Evolutionary conservation across 2,888 invertebrate genomes (phyloP).

Genomic region (Hermaeophaga mercurialis): DNA sequence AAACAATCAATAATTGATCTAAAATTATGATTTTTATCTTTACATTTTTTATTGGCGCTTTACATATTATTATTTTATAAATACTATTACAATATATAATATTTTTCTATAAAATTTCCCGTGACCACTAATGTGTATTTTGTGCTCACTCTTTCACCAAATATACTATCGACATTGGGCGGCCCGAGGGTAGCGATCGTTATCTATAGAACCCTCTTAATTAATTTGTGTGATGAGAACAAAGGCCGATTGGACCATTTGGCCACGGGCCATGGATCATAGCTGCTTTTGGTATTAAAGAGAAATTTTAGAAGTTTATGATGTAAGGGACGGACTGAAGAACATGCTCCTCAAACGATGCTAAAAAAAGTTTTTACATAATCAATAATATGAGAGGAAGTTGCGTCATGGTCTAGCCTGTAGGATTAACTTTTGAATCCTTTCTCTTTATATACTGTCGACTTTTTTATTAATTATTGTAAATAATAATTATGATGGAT

Average conservation of each 20-base stretch:
- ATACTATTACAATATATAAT: too few species aligned
- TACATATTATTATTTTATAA: too few species aligned
- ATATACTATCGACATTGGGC: background rate
- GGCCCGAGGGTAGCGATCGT: background rate
- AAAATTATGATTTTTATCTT: too few species aligned
- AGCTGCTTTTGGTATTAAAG: background rate
- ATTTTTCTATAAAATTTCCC: too few species aligned
- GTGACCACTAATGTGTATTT: too few species aligned
- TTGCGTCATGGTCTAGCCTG: too few species aligned
- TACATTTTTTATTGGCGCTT: too few species aligned
- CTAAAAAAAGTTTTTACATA: background rate
- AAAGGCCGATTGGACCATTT: slow-evolving; percentile 3
- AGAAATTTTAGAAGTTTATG: slow-evolving; percentile 2
- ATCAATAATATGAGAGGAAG: background rate
- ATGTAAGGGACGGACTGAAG: background rate
- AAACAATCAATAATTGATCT: too few species aligned
- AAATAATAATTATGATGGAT: too few species aligned
- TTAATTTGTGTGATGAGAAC: slow-evolving; percentile 6
- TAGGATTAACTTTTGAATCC: too few species aligned
- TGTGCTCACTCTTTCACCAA: background rate
- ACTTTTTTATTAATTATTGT: too few species aligned
- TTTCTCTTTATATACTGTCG: too few species aligned
- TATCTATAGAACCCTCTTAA: slow-evolving; percentile 6
- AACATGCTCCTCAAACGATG: background rate
- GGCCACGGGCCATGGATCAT: slow-evolving; percentile 7